Base-by-base conservation (phyloP, 2,797 vertebrate species). In the Choloepus didactylus region DNA sequence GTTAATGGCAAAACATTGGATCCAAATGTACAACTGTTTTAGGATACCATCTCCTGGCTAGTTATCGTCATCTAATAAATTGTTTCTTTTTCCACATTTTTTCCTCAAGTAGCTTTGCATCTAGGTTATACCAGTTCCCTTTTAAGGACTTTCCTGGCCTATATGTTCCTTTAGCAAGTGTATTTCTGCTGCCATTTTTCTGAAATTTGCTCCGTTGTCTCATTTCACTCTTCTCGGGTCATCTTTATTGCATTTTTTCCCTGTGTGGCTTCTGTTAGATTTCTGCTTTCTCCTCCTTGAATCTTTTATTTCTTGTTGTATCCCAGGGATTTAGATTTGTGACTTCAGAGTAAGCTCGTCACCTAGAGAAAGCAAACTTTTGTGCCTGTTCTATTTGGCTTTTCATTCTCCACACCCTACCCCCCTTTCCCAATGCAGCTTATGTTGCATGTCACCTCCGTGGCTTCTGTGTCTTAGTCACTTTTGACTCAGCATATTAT, bases 401-500 rank as follows among this genome's bases (percentile, higher is more conserved):
- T 92, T 92, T n/a, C 12, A 21, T 15, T 44, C 44, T 35, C 31
- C 6, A 8, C 9, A 49, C 16, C 3, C 0, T 21, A 31, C 6
- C 8, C 2, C 4, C 2, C 18, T 19, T 66, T 70, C 25, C 49
- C 21, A 16, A 87, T 10, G 19, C 56, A 64, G 12, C 41, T 7
- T 14, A 23, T 25, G 16, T 10, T 31, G 14, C 35, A 1, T 18
- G 29, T 73, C 18, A 46, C 9, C 9, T 4, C 56, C 2, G 0
- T 69, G 73, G 31, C 49, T 67, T 84, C 79, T 41, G 49, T 9
- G 54, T 11, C 35, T 25, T 9, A 29, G 19, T 49, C 27, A 18
- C 18, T 38, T 66, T 23, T 25, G 23, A 59, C 27, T 86, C 62
- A 86, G 59, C 25, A 41, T 15, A 67, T 31, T 38, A 5, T 7